Evolutionary conservation across 2,888 invertebrate genomes (phyloP).

Genomic region (Philereme vetulata): DNA sequence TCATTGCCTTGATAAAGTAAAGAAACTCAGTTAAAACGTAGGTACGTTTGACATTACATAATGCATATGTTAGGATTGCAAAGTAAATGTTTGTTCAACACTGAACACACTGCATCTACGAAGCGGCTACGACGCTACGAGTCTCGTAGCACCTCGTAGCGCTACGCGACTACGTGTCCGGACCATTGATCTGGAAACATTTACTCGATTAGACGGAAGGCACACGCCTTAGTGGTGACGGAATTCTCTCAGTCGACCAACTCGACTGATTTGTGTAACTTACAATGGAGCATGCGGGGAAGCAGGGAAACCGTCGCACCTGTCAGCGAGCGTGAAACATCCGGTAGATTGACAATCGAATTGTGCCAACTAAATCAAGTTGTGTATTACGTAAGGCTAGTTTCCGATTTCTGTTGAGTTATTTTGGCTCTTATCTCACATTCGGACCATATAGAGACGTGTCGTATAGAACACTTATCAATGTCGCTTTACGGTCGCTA

Average conservation of each 20-base stretch:
- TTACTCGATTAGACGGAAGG: conserved; percentile 77
- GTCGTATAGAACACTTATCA: conserved; percentile 70
- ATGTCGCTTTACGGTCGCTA: conserved; percentile 64
- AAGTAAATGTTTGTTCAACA: conserved; percentile 65
- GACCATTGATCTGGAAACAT: conserved; percentile 71
- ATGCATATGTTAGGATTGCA: conserved; percentile 43
- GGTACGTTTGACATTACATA: conserved; percentile 5
- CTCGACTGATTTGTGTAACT: conserved; percentile 52
- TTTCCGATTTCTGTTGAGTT: conserved; percentile 53
- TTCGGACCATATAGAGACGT: conserved; percentile 61
- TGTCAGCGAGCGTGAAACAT: conserved; percentile 27
- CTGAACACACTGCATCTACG: conserved; percentile 52
- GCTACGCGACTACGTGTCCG: conserved; percentile 64
- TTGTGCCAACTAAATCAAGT: conserved; percentile 33
- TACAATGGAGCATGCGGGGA: conserved; percentile 18
- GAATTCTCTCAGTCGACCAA: conserved; percentile 59
- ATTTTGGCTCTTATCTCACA: conserved; percentile 60
- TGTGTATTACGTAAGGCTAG: conserved; percentile 38
- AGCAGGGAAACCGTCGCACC: conserved; percentile 25
- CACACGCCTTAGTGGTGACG: conserved; percentile 72
- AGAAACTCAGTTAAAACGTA: conserved; percentile 23
- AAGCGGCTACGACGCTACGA: conserved; percentile 46
- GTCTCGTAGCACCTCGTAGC: conserved; percentile 49
- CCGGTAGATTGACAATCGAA: conserved; percentile 34
- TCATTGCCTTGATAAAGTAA: conserved; percentile 31